Evolutionary conservation across 2,797 vertebrate species (phyloP).

Genomic region (Lepilemur septentrionalis): DNA sequence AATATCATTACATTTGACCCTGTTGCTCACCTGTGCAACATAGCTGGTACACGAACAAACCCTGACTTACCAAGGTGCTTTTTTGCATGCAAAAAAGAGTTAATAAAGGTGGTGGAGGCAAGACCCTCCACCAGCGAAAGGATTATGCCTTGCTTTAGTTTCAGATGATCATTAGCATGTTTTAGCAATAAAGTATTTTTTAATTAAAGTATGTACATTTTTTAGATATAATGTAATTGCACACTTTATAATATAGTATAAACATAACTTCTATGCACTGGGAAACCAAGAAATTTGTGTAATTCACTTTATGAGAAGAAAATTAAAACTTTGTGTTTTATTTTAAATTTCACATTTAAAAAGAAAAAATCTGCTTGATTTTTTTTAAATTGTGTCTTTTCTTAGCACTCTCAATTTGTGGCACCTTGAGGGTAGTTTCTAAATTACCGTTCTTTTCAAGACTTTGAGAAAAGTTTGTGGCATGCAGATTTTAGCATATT

Average conservation of each 20-base stretch:
- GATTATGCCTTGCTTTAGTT: not conserved
- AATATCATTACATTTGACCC: not conserved
- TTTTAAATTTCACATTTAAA: not conserved
- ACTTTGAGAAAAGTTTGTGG: not conserved
- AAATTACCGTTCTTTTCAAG: slow-evolving; percentile 7
- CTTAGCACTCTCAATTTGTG: not conserved
- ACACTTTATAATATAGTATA: not conserved
- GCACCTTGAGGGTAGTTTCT: not conserved
- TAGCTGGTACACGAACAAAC: not conserved
- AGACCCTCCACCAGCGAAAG: not conserved
- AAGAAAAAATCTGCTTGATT: not conserved
- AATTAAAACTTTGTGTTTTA: slow-evolving; percentile 9
- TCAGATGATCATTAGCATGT: not conserved
- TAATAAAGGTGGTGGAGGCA: not conserved
- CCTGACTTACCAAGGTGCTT: not conserved
- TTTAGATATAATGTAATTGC: not conserved
- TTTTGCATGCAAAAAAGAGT: not conserved
- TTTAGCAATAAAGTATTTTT: not conserved
- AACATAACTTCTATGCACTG: not conserved
- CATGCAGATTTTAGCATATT: not conserved
- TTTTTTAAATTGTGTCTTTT: not conserved
- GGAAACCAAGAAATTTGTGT: not conserved
- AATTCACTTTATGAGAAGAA: not conserved
- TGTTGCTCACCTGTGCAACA: not conserved
- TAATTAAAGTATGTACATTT: not conserved